Percentiles rank a stretch among this genome's conserved stretches.
phyloP scores from a whole-genome alignment of 2,113 vertebrate genomes.

The Jaculus jaculus region DNA sequence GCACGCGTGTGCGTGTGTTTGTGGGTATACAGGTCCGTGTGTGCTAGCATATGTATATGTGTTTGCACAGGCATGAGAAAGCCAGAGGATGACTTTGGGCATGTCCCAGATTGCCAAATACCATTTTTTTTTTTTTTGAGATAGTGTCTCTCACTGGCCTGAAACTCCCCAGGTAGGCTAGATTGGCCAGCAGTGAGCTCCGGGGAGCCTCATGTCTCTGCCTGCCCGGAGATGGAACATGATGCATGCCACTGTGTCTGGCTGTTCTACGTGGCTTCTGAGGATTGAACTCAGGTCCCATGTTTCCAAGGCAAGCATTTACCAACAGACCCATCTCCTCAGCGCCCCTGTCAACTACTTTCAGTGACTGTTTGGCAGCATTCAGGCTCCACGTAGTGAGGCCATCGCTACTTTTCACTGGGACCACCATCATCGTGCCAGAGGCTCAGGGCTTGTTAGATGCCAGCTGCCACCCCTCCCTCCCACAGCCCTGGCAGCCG shows the following conservation, averaged over 20 bases:
- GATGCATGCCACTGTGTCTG: neutral
- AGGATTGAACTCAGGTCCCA: neutral
- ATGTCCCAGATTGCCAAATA: too few relatives aligned
- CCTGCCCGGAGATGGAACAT: neutral
- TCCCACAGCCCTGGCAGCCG: neutral
- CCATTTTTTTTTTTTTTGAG: neutral
- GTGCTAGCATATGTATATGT: too few relatives aligned
- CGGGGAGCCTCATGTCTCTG: neutral
- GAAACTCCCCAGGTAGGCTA: neutral
- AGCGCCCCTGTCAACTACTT: too few relatives aligned
- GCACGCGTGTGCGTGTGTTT: too few relatives aligned
- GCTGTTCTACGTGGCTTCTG: neutral
- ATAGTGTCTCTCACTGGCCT: neutral
- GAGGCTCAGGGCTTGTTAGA: accelerated
- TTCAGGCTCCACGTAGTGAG: too few relatives aligned
- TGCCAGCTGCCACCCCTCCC: neutral
- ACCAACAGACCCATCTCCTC: too few relatives aligned
- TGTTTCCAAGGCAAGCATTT: neutral
- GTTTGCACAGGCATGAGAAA: too few relatives aligned
- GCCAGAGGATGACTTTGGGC: too few relatives aligned
- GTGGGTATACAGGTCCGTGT: too few relatives aligned
- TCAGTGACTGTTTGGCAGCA: too few relatives aligned
- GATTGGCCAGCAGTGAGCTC: neutral
- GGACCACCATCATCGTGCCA: too few relatives aligned
- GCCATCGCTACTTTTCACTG: too few relatives aligned